These are phyloP conservation scores for Bubo scandiacus DNA, from an alignment of 2,113 vertebrate species.

Conservation along the genomic window DNA sequence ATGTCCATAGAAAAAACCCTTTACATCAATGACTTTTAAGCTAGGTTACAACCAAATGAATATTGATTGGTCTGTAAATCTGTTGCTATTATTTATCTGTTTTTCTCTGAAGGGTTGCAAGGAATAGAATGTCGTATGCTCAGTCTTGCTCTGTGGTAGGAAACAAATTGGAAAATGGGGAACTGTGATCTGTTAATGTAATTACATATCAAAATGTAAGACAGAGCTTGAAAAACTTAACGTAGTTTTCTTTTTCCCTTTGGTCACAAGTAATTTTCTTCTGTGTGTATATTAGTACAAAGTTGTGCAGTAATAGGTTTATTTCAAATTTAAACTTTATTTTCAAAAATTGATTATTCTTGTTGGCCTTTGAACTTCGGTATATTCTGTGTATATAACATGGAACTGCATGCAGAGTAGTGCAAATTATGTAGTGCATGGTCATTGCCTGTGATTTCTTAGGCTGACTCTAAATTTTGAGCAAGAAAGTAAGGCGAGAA, in stretches of 20 bases:
- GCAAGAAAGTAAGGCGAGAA: not conserved
- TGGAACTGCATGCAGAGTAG: no score
- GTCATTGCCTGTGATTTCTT: not conserved
- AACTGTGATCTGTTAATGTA: not conserved
- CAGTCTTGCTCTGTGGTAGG: not conserved
- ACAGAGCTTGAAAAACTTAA: not conserved
- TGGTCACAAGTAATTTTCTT: not conserved
- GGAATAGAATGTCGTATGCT: not conserved
- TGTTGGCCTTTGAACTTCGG: not conserved
- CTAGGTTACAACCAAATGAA: not conserved
- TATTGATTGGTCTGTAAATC: not conserved
- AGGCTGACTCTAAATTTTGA: not conserved
- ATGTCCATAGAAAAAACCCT: no score
- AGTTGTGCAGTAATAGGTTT: not conserved
- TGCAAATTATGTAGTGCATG: rapidly evolving
- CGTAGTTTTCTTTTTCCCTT: not conserved
- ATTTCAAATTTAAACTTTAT: not conserved
- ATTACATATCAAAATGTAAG: not conserved
- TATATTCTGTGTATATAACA: rapidly evolving
- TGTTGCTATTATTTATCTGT: not conserved
- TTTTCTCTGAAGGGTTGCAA: not conserved
- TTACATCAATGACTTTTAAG: not conserved
- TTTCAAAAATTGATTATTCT: not conserved
- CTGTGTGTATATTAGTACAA: not conserved
- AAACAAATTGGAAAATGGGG: slow-evolving; percentile 18